phyloP scores from a whole-genome alignment of 2,888 invertebrate genomes.

The Drosophila lutescens region DNA sequence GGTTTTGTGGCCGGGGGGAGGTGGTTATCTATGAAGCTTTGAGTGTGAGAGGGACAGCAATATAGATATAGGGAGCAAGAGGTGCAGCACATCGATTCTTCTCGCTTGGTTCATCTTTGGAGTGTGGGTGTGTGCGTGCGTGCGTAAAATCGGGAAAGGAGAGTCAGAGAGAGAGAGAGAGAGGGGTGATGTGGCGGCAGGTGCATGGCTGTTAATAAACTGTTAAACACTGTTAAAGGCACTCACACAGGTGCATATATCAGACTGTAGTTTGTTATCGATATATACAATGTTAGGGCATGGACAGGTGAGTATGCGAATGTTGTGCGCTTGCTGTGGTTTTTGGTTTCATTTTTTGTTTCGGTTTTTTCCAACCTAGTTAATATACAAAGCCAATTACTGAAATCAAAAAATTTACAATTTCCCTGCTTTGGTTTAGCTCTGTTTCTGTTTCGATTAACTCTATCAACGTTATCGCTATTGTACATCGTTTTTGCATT shows the following conservation, averaged over 20 bases:
- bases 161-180: not conserved
- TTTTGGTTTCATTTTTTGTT: conserved; percentile 5
- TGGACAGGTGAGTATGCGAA: conserved; percentile 35
- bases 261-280: conserved; percentile 31
- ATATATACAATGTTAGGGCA: conserved; percentile 30
- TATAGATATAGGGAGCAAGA: conserved; percentile 4
- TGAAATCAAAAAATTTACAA: conserved; percentile 50
- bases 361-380: conserved; percentile 32
- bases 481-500: conserved; percentile 46
- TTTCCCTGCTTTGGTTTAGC: conserved; percentile 33
- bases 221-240: conserved; percentile 28
- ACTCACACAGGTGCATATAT: conserved; percentile 41
- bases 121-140: conserved; percentile 40
- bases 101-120: conserved; percentile 3
- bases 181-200: conserved; percentile 25
- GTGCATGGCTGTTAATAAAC: conserved; percentile 42
- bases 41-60: conserved; percentile 21
- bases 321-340: conserved; percentile 27
- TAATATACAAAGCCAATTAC: conserved; percentile 66
- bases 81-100: conserved; percentile 1
- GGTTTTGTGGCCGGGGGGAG: not conserved
- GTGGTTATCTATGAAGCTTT: conserved; percentile 4
- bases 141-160: conserved; percentile 10
- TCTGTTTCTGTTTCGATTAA: conserved; percentile 47
- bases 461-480: conserved; percentile 47